Conservation (phyloP, 2,797 vertebrate genomes). For the Coccyzus lansbergi region DNA sequence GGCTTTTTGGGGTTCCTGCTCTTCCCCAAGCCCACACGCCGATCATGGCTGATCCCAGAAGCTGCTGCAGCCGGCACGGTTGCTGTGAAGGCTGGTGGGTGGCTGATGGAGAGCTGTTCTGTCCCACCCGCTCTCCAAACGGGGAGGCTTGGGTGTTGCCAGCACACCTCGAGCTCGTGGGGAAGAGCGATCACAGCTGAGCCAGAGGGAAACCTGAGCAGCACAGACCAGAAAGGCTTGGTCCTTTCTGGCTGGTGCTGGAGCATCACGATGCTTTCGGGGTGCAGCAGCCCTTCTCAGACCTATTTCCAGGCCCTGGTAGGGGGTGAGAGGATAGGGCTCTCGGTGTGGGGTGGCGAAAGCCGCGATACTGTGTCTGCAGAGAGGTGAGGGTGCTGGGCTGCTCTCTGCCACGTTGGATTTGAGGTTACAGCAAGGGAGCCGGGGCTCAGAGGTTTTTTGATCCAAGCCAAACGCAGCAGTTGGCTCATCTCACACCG, state of each 20-base stretch:
- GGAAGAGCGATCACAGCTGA: not conserved
- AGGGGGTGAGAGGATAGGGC: not conserved
- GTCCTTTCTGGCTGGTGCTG: not conserved
- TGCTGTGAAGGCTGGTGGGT: not conserved
- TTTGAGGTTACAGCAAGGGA: accelerated
- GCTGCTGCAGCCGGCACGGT: not conserved
- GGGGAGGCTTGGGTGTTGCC: not conserved
- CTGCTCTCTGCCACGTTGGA: not conserved
- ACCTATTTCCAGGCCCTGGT: not conserved
- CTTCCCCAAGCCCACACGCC: not conserved
- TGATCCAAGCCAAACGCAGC: accelerated
- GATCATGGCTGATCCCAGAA: accelerated
- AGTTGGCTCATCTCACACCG: accelerated
- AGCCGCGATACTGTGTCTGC: not conserved
- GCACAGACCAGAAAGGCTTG: no score
- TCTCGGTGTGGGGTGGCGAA: not conserved
- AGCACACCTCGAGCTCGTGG: accelerated
- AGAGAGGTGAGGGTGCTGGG: not conserved
- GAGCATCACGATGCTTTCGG: accelerated
- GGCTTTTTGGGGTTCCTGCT: not conserved
- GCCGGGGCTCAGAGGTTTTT: not conserved
- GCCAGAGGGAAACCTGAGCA: not conserved
- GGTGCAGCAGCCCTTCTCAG: not conserved
- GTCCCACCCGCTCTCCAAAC: not conserved
- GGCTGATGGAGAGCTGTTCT: not conserved